Evolutionary conservation across 2,113 vertebrate species (phyloP).

Genomic region (Paramormyrops kingsleyae): DNA sequence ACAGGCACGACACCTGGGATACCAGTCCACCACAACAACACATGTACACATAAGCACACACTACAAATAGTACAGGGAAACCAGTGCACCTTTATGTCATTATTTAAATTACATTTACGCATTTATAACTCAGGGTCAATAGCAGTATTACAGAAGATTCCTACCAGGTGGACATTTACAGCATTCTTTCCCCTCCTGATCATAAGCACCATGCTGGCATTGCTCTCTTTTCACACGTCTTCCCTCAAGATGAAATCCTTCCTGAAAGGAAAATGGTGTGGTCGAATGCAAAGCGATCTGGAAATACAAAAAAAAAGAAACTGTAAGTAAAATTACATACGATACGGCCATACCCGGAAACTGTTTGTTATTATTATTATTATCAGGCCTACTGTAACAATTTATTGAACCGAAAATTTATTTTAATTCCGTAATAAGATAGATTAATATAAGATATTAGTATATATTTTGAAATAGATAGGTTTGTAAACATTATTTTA

Average conservation of each 20-base stretch:
- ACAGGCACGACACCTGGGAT: not conserved
- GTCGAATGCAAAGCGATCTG: not conserved
- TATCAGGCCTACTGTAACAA: not conserved
- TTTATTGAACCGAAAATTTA: not conserved
- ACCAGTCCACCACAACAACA: not conserved
- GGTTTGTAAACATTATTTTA: not conserved
- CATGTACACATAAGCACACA: not conserved
- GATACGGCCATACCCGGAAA: not conserved
- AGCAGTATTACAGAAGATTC: not conserved
- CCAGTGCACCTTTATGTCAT: not conserved
- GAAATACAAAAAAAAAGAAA: not conserved
- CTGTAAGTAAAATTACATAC: not conserved
- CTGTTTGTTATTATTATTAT: not conserved
- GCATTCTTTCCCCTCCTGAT: not conserved
- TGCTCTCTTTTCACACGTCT: not conserved
- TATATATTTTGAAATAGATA: not conserved
- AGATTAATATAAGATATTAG: not conserved
- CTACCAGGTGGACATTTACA: slow-evolving; percentile 9
- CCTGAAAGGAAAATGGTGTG: not conserved
- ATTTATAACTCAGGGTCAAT: not conserved
- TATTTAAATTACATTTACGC: not conserved
- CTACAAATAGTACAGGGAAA: not conserved
- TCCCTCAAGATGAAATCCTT: too few relatives aligned
- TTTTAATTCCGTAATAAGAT: not conserved
- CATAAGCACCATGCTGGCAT: not conserved